Conservation (phyloP, 2,888 invertebrate species). For the Pardosa pseudoannulata region DNA sequence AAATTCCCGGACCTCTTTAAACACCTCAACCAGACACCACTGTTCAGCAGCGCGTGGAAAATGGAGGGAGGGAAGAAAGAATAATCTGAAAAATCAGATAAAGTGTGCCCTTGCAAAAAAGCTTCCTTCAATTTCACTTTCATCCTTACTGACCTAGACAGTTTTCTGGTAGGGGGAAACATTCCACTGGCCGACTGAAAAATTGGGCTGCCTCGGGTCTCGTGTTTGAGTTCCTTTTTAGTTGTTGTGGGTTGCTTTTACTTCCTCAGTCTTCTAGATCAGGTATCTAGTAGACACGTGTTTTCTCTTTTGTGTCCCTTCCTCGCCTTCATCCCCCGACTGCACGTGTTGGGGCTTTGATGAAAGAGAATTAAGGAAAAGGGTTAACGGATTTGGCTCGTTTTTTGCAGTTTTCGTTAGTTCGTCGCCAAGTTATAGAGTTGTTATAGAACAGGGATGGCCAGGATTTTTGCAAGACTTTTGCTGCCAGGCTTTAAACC, state of each 20-base stretch:
- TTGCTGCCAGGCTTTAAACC: too few relatives aligned
- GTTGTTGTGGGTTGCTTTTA: slow-evolving; percentile 1
- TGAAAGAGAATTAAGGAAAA: not conserved
- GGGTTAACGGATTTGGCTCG: not conserved
- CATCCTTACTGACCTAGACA: slow-evolving; percentile 54
- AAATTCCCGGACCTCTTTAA: too few relatives aligned
- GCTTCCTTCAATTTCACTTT: slow-evolving; percentile 33
- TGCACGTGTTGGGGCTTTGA: slow-evolving; percentile 32
- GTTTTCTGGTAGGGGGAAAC: not conserved
- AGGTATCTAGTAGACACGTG: slow-evolving; percentile 35
- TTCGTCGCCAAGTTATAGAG: too few relatives aligned
- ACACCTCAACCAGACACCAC: too few relatives aligned
- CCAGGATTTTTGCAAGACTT: too few relatives aligned
- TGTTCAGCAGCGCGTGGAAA: too few relatives aligned
- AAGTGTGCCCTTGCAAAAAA: slow-evolving; percentile 16
- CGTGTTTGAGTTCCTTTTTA: not conserved
- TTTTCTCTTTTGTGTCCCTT: not conserved
- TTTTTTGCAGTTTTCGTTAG: too few relatives aligned
- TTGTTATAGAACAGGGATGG: too few relatives aligned
- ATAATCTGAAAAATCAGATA: too few relatives aligned
- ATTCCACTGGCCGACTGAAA: not conserved
- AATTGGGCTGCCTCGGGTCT: not conserved
- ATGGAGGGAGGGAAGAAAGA: too few relatives aligned
- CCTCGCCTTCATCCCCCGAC: not conserved
- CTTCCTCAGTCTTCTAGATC: slow-evolving; percentile 11